Evolutionary conservation across 2,797 vertebrate species (phyloP), one percentile per base, ranked within the genome.

Genomic region (Scarus forsteni): DNA sequence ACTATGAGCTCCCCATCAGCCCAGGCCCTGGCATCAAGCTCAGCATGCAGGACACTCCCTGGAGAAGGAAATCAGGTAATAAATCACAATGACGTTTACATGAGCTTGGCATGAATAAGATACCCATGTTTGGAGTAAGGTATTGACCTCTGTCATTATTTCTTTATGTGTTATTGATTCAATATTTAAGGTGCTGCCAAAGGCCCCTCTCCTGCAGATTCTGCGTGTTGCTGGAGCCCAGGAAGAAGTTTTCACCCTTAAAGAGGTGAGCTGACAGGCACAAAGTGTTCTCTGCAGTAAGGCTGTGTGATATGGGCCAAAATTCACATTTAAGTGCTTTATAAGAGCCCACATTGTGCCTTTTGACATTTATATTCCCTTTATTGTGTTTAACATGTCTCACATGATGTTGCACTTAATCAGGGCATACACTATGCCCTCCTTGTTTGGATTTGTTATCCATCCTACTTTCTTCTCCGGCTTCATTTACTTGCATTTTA

Each of bases 201-300:
- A 93, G 80, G 84, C 92, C 46, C 94, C 95, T 14, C 95, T 99
- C 11, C 88, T 99, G 88, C 97, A 96, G 92, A 95, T 99, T 81
- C 88, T 99, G 81, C 96, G 95, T 80, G 94, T 95, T 70, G 98
- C 96, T 6, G 98, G 98, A 11, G 98, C 98, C 52, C 95, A 95
- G 65, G 97, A 97, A 45, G 96, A 98, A 60, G 92, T 95, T 49
- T 99, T 99, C 91, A 99, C 97, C 0, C 91, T 98, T 71, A 99
- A 98, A 85, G 96, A 99, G 96, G 98, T 98, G 46, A 77, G 89
- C 27, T 38, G 54, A 55, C 39, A 18, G 19, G 5, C 42, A 6
- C 50, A 52, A 45, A 6, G 9, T 11, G 9, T 60, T 38, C 48
- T 18, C 11, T 64, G 34, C 15, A 53, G 34, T 27, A 27, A 27